Conservation (phyloP, 2,797 vertebrate species). For the Phylloscopus collybita region DNA sequence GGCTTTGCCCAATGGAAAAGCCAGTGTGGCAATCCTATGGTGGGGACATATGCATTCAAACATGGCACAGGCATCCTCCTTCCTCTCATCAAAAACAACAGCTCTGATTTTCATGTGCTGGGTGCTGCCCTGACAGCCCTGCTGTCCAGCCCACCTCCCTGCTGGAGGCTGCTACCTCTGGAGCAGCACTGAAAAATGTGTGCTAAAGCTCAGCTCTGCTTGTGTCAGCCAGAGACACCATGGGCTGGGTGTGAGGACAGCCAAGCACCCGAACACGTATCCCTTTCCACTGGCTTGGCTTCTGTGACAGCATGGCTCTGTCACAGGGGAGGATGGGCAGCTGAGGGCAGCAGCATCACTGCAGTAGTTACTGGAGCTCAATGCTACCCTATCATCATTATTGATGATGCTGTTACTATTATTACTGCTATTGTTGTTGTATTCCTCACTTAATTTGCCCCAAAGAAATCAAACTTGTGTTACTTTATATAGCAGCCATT, state of each 20-base stretch:
- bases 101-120: background rate
- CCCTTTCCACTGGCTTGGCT: background rate
- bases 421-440: background rate
- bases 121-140: background rate
- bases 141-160: background rate
- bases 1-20: background rate
- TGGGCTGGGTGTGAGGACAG: rapidly evolving
- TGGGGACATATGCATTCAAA: background rate
- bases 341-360: conserved; percentile 31
- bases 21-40: background rate
- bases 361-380: background rate
- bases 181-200: background rate
- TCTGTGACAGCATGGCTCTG: background rate
- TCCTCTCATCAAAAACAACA: background rate
- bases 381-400: background rate
- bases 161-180: background rate
- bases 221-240: background rate
- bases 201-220: background rate
- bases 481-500: background rate
- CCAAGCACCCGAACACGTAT: rapidly evolving
- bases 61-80: background rate
- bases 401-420: background rate
- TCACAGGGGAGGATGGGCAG: conserved; percentile 34
- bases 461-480: background rate
- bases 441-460: background rate